Evolutionary conservation across 2,888 invertebrate species (phyloP).

Genomic region (Phortica magna): DNA sequence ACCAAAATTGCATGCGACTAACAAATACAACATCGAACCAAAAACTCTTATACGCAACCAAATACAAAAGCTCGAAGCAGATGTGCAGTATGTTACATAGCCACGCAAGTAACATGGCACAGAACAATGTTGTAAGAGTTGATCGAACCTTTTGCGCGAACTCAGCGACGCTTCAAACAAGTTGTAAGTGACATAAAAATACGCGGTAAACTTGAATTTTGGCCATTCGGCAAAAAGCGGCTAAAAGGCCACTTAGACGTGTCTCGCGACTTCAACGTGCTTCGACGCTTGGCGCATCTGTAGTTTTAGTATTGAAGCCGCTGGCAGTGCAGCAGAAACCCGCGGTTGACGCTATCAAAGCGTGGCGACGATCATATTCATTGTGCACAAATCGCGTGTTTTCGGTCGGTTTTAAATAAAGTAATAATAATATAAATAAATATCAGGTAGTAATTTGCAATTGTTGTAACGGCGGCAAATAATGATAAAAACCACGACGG

Average conservation of each 20-base stretch:
- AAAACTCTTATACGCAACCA: neutral
- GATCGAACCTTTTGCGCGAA: neutral
- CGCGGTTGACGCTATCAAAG: neutral
- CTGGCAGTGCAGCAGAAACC: neutral
- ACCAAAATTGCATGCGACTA: neutral
- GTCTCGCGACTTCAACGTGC: neutral
- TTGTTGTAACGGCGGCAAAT: too few species aligned
- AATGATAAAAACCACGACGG: neutral
- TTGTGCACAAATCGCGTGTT: neutral
- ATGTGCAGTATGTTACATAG: neutral
- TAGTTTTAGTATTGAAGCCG: neutral
- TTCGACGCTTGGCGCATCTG: neutral
- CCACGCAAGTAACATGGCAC: neutral
- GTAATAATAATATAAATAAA: neutral
- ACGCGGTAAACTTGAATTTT: slow-evolving; percentile 53
- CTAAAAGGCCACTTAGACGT: slow-evolving; percentile 52
- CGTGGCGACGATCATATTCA: neutral
- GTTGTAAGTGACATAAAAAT: slow-evolving; percentile 61
- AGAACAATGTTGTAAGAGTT: neutral
- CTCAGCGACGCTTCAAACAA: neutral
- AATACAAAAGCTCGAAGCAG: neutral
- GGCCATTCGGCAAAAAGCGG: slow-evolving; percentile 55
- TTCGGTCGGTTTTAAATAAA: neutral
- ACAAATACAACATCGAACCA: neutral
- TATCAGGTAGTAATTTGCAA: neutral